Evolutionary conservation across 2,888 invertebrate genomes (phyloP), one percentile per base, ranked within the genome.

Genomic region (Drosophila rubida): DNA sequence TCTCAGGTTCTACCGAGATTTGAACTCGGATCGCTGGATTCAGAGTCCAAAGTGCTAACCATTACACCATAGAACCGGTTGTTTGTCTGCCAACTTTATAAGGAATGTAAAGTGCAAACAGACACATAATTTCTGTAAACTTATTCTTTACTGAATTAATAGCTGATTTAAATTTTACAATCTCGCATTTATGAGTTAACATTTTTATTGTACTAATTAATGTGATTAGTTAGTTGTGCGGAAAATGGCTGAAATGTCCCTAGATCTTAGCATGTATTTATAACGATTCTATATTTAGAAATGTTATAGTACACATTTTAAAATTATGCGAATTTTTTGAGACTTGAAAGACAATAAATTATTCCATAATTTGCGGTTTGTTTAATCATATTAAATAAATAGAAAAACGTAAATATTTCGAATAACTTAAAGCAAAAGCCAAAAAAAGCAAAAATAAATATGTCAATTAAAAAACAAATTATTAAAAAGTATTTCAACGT

Each of bases 11-110:
- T 90, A 92, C 91, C 91, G 91, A 91, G 91, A 91, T 90, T 91
- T 91, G 91, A 92, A 92, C 91, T 91, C 91, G 91, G 91, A 91
- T 92, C 90, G 91, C 90, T 91, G 91, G 91, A 90, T 90, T 90
- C 90, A 90, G 89, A 90, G 90, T 90, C 90, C 90, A 90, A 89
- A 90, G 90, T 90, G 90, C 90, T 90, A 90, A 90, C 90, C 90
- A 90, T 91, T 90, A 91, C 90, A 91, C 91, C 91, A 91, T 91
- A 89, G 90, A 90, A 91, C 90, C 91, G 39, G n/a, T 30, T 61
- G n/a, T 2, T 6, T 14, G 0, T 0, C 4, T 0, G 0, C 0
- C 5, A 32, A 5, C 39, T 3, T 9, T 14, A 14, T 11, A 42
- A 14, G 4, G 4, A 19, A 9, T 7, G 6, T 41, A 23, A 4